Percentiles rank a stretch among this genome's conserved stretches.
phyloP scores from a whole-genome alignment of 2,797 vertebrate species.

The Hipposideros larvatus region DNA sequence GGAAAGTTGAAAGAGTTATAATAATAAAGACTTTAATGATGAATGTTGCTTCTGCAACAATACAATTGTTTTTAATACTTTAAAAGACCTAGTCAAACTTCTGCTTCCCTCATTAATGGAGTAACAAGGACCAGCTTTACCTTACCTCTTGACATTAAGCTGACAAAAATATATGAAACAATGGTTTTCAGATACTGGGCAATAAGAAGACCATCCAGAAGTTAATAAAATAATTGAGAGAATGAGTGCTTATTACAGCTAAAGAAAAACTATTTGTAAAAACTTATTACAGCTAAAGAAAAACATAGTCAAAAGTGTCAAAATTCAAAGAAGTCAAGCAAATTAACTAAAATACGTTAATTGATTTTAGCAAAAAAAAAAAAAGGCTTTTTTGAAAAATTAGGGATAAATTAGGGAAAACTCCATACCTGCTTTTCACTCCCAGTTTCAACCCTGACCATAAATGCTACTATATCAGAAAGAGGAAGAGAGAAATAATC shows the following conservation, averaged over 20 bases:
- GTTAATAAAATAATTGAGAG: neutral
- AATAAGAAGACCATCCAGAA: neutral
- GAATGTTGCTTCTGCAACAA: neutral
- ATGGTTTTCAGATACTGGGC: neutral
- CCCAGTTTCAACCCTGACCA: neutral
- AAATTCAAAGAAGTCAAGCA: neutral
- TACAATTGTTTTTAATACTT: neutral
- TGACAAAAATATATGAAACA: neutral
- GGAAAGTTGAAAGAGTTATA: neutral
- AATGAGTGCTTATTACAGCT: neutral
- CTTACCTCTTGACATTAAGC: neutral
- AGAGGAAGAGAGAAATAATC: neutral
- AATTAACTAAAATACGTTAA: neutral
- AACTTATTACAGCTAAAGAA: neutral
- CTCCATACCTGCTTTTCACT: neutral
- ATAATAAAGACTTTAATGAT: neutral
- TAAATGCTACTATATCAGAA: neutral
- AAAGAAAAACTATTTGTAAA: constrained; percentile 1
- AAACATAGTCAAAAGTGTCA: neutral
- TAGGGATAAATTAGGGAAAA: constrained; percentile 1
- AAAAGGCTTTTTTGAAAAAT: neutral
- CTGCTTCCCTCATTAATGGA: neutral
- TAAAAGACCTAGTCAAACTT: neutral
- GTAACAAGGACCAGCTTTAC: neutral
- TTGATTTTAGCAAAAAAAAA: neutral